Conservation (phyloP, 1,140 invertebrate species). For the Cephus cinctus region DNA sequence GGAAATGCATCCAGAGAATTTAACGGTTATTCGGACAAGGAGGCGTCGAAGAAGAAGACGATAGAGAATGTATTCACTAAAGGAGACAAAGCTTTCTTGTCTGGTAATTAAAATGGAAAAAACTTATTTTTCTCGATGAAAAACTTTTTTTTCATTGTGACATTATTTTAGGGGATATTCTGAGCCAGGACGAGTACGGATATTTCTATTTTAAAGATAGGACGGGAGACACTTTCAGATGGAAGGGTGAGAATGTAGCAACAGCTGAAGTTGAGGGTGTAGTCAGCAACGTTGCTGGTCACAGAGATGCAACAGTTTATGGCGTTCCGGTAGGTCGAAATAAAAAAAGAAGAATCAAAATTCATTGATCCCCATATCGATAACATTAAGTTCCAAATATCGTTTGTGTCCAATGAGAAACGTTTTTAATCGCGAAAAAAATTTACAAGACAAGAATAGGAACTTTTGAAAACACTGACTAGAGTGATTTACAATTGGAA, state of each 20-base stretch:
- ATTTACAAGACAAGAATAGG: too few species aligned
- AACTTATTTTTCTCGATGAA: background rate
- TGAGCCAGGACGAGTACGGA: slow-evolving; percentile 71
- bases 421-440: too few species aligned
- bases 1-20: slow-evolving; percentile 56
- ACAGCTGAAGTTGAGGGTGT: slow-evolving; percentile 77
- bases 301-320: slow-evolving; percentile 59
- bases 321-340: slow-evolving; percentile 64
- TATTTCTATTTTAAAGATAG: slow-evolving; percentile 77
- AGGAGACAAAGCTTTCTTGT: slow-evolving; percentile 71
- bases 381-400: too few species aligned
- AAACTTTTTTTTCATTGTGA: background rate
- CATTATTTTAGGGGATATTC: slow-evolving; percentile 63
- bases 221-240: slow-evolving; percentile 72
- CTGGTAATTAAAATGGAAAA: slow-evolving; percentile 54
- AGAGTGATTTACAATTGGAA: too few species aligned
- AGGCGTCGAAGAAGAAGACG: slow-evolving; percentile 71
- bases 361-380: too few species aligned
- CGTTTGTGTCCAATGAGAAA: too few species aligned
- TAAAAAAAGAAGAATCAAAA: slow-evolving; percentile 2
- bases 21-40: slow-evolving; percentile 66
- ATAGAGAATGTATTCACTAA: slow-evolving; percentile 67
- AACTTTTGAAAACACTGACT: too few species aligned
- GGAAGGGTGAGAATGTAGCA: slow-evolving; percentile 81
- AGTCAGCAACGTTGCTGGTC: slow-evolving; percentile 63